phyloP scores from a whole-genome alignment of 2,113 vertebrate species.

The Nesoenas mayeri region DNA sequence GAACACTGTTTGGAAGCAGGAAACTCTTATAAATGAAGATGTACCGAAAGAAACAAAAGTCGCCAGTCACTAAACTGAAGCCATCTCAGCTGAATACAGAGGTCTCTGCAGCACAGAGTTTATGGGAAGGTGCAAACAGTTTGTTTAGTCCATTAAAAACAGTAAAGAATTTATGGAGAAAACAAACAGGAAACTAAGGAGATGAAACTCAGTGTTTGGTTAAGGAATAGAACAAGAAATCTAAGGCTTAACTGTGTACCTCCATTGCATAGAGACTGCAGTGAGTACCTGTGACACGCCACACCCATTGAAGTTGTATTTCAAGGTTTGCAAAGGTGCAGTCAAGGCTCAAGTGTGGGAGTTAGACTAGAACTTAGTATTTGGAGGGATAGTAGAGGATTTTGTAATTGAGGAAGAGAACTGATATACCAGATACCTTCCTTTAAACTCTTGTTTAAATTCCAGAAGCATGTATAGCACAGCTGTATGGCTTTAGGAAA shows the following conservation, averaged over 20 bases:
- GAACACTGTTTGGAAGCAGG: neutral
- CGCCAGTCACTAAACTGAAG: neutral
- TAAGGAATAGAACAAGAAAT: neutral
- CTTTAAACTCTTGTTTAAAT: neutral
- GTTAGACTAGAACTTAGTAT: neutral
- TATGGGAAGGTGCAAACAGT: neutral
- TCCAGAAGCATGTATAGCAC: neutral
- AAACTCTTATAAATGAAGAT: neutral
- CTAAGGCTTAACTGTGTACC: neutral
- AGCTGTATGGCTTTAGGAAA: neutral
- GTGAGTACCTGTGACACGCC: too few relatives aligned
- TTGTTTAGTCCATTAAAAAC: neutral
- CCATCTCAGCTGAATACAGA: neutral
- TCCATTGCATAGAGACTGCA: neutral
- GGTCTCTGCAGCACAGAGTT: neutral
- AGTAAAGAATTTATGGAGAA: neutral
- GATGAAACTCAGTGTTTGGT: neutral
- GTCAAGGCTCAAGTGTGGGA: rapidly evolving
- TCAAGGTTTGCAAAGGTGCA: neutral
- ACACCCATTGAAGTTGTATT: neutral
- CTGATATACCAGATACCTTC: neutral
- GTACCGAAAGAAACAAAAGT: neutral
- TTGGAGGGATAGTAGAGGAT: neutral
- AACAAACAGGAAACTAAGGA: neutral
- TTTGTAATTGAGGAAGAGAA: neutral